These are phyloP conservation scores for Poeciliopsis gracilis DNA, from an alignment of 2,797 vertebrate genomes.

Conservation along the genomic window DNA sequence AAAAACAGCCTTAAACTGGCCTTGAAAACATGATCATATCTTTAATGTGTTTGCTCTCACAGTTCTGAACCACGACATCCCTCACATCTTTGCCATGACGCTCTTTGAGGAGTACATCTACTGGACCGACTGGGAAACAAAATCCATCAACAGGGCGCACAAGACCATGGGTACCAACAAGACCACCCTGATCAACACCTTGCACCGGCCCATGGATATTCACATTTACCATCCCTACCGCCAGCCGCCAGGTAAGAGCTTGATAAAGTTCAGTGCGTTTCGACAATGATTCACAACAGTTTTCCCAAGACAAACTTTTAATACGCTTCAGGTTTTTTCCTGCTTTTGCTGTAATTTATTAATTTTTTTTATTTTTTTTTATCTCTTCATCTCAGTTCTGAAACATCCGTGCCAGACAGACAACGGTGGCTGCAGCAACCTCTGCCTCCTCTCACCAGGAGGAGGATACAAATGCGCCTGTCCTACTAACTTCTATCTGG, in stretches of 20 bases:
- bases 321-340: neutral
- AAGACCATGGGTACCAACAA: constrained; percentile 90
- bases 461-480: constrained; percentile 91
- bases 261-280: neutral
- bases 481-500: constrained; percentile 96
- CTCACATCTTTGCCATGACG: constrained; percentile 98
- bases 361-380: too few relatives aligned
- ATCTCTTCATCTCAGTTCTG: constrained; percentile 84
- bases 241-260: constrained; percentile 70
- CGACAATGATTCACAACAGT: neutral
- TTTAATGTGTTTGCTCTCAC: neutral
- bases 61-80: constrained; percentile 87
- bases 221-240: constrained; percentile 84
- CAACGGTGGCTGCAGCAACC: constrained; percentile 96
- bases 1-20: neutral
- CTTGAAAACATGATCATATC: neutral
- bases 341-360: neutral
- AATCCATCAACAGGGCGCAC: constrained; percentile 96
- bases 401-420: constrained; percentile 89
- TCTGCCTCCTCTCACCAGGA: constrained; percentile 92
- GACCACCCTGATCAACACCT: constrained; percentile 91
- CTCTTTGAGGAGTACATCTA: constrained; percentile 98
- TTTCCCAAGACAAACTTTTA: neutral
- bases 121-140: constrained; percentile 99
- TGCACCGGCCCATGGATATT: constrained; percentile 98